Evolutionary conservation across 1,140 invertebrate species (phyloP), one percentile per base, ranked within the genome.

Genomic region (Lepidurus apus): DNA sequence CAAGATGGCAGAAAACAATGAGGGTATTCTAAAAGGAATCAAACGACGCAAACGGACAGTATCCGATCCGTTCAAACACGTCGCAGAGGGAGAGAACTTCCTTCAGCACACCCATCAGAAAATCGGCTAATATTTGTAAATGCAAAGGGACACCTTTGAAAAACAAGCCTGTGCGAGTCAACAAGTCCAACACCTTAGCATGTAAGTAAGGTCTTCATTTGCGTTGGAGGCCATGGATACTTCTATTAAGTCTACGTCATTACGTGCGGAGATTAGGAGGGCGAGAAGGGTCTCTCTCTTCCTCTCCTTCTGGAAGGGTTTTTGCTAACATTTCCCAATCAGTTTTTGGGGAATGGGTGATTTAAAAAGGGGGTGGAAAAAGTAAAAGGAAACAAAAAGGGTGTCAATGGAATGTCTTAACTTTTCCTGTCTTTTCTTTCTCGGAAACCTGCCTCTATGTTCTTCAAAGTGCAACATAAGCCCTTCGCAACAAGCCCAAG

Each of bases 401-500:
- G 53, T 65, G 53, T 7, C 13, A 21, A 21, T 65, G 53, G 53
- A 65, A 65, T 65, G 53, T 65, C 6, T 65, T 65, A n/a, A 65
- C 53, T 65, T 21, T 65, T 65, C 53, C 53, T 65, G 53, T 65
- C 53, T 65, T 65, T 65, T 21, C 53, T 13, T 17, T 21, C 7
- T 21, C 7, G 53, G 53, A 21, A 65, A 17, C 53, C 8, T 65
- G 53, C 17, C 7, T 13, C 53, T 34, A 34, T 13, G 53, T 21
- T 65, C 53, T 21, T 13, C 21, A 17, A 65, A 65, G 53, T 65
- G 53, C 53, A 65, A 65, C 53, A 65, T 65, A 65, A 65, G 53
- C 53, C 53, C 53, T 65, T 65, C 53, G 53, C 53, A 65, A 65
- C 53, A 65, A 65, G 53, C 53, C 17, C 17, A 65, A 65, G 53